phyloP scores from a whole-genome alignment of 2,113 vertebrate genomes.

The Actinemys pallida region DNA sequence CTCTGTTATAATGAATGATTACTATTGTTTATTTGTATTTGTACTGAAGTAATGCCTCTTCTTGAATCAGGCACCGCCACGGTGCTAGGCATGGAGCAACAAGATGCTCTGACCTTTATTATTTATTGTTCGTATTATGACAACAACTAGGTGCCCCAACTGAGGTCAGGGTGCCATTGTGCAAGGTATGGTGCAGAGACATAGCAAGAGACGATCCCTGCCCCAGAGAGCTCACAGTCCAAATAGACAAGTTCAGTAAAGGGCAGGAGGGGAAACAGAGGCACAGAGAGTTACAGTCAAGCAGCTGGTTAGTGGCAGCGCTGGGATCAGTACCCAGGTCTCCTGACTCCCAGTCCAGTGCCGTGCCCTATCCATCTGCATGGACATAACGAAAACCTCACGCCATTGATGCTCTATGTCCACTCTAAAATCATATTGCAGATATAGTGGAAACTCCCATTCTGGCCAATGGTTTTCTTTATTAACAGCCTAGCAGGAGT shows the following conservation, averaged over 20 bases:
- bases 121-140: neutral
- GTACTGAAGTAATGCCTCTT: too few species aligned
- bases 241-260: neutral
- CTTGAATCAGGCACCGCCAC: too few species aligned
- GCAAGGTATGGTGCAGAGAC: neutral
- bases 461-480: neutral
- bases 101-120: neutral
- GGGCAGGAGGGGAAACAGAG: neutral
- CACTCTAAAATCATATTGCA: neutral
- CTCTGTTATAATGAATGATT: too few species aligned
- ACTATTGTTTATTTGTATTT: too few species aligned
- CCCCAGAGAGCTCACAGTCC: neutral
- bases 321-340: neutral
- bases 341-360: neutral
- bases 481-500: neutral
- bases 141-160: too few species aligned
- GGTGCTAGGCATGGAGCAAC: neutral
- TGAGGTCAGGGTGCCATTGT: neutral
- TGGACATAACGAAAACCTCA: neutral
- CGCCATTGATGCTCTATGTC: neutral
- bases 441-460: neutral
- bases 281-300: neutral
- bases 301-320: neutral
- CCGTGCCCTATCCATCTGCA: neutral
- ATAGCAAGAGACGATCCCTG: neutral